These are phyloP conservation scores for Semnopithecus entellus DNA, from an alignment of 2,113 vertebrate species.

Conservation along the genomic window DNA sequence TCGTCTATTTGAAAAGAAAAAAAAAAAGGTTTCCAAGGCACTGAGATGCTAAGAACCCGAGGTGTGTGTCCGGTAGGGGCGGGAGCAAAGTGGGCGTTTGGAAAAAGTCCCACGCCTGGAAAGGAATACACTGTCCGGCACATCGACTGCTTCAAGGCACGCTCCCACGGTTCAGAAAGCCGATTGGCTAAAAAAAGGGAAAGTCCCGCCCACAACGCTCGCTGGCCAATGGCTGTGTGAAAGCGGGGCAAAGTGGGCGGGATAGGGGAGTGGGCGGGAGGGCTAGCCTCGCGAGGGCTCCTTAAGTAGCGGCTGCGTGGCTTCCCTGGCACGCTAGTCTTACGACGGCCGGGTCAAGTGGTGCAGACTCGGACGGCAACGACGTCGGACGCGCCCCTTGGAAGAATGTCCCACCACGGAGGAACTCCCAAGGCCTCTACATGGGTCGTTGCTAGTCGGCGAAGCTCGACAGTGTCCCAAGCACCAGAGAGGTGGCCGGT, in stretches of 20 bases:
- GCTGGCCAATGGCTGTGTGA: slow-evolving; percentile 31
- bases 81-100: no score
- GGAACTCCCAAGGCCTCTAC: slow-evolving; percentile 3
- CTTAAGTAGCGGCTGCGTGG: neutral
- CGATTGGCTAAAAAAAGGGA: neutral
- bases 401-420: slow-evolving; percentile 55
- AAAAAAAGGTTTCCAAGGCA: neutral
- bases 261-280: neutral
- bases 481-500: neutral
- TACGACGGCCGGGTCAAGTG: accelerated
- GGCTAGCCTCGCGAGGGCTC: neutral
- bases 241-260: neutral
- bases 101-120: no score
- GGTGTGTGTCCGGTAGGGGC: no score
- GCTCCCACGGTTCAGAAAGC: neutral
- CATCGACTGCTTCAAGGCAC: accelerated
- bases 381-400: neutral
- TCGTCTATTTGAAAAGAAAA: neutral
- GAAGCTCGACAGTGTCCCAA: neutral
- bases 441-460: neutral
- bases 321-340: accelerated
- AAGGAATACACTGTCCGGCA: no score
- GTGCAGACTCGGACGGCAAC: accelerated
- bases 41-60: neutral
- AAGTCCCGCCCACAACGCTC: neutral